phyloP scores from a whole-genome alignment of 2,113 vertebrate species.

The Pygoscelis antarcticus region DNA sequence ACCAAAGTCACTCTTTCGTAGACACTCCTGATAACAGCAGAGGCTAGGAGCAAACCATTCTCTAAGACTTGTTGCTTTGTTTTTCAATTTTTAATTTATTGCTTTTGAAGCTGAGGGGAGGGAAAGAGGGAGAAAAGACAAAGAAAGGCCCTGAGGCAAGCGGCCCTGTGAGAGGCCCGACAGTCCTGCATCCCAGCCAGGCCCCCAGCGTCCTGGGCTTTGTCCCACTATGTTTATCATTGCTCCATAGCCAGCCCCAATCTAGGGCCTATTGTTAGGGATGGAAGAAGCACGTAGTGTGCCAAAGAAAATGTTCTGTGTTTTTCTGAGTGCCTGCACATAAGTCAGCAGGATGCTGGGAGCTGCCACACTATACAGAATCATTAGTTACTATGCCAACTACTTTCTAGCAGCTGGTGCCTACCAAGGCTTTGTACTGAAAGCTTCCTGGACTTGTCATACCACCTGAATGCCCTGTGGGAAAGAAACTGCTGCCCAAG shows the following conservation, averaged over 20 bases:
- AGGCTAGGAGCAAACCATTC: conserved; percentile 11
- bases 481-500: neutral
- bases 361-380: neutral
- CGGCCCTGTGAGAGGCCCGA: neutral
- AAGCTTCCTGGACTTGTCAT: neutral
- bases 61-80: conserved; percentile 28
- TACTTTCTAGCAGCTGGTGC: conserved; percentile 33
- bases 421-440: neutral
- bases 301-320: conserved; percentile 57
- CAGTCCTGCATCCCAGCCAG: conserved; percentile 18
- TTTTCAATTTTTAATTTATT: conserved; percentile 33
- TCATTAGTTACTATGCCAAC: conserved; percentile 19
- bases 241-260: conserved; percentile 20
- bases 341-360: conserved; percentile 51
- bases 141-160: conserved; percentile 39
- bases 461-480: neutral
- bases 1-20: conserved; percentile 25
- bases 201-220: conserved; percentile 45
- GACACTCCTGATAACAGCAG: neutral
- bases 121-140: conserved; percentile 14
- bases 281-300: conserved; percentile 4
- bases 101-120: conserved; percentile 35
- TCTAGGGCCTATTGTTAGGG: conserved; percentile 50
- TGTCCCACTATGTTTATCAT: conserved; percentile 48
- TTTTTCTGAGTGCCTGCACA: conserved; percentile 47